A percentile compares a stretch with the other conserved stretches of the same genome.
These are phyloP conservation scores for Drosophila parvula DNA, from an alignment of 1,140 invertebrate genomes.

Conservation along the genomic window DNA sequence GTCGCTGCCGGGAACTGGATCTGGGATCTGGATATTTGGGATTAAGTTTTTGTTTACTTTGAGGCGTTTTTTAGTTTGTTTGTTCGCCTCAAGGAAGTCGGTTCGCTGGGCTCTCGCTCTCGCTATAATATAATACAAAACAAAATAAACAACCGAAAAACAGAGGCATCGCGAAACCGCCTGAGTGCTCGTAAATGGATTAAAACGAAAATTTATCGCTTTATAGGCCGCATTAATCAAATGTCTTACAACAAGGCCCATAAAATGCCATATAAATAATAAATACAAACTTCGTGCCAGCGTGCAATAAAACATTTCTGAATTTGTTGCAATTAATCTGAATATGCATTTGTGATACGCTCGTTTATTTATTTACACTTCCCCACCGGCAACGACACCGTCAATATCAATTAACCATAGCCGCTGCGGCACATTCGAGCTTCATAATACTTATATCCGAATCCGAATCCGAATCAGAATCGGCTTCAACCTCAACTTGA, in stretches of 20 bases:
- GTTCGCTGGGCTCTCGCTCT: conserved; percentile 55
- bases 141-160: conserved; percentile 16
- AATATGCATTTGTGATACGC: conserved; percentile 42
- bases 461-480: conserved; percentile 5
- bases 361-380: conserved; percentile 50
- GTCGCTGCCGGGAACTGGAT: conserved; percentile 26
- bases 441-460: conserved; percentile 11
- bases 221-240: conserved; percentile 68
- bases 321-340: conserved; percentile 61
- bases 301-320: conserved; percentile 49
- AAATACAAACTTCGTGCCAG: conserved; percentile 51
- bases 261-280: conserved; percentile 66
- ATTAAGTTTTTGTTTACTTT: conserved; percentile 84
- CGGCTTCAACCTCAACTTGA: conserved; percentile 27
- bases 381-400: conserved; percentile 27
- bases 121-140: conserved; percentile 20
- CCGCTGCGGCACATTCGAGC: conserved; percentile 12
- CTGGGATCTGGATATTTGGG: conserved; percentile 80
- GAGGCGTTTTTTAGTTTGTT: conserved; percentile 82
- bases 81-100: conserved; percentile 79
- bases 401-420: conserved; percentile 45
- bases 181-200: conserved; percentile 76
- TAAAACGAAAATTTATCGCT: conserved; percentile 68
- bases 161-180: conserved; percentile 36
- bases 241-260: conserved; percentile 59